Conservation (phyloP, 1,140 invertebrate genomes). For the Drosophila arawakana region DNA sequence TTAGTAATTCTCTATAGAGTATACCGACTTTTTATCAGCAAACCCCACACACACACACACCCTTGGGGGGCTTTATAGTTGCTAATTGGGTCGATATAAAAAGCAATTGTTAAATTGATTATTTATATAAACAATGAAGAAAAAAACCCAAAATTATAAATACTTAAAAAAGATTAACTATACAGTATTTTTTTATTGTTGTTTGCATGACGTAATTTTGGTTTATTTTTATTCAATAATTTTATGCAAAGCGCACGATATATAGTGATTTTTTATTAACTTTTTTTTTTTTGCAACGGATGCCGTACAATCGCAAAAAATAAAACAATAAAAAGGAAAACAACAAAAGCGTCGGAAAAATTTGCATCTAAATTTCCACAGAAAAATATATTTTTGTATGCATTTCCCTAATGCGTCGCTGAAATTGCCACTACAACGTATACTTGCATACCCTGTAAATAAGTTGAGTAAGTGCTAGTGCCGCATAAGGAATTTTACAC, state of each 20-base stretch:
- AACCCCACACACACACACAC: not conserved
- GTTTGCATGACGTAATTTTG: constrained; percentile 27
- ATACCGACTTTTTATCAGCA: constrained; percentile 20
- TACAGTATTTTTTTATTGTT: not conserved
- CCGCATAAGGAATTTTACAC: not conserved
- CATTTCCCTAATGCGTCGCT: constrained; percentile 68
- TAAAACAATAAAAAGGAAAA: constrained; percentile 61
- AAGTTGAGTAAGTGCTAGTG: constrained; percentile 7
- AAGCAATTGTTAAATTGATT: constrained; percentile 30
- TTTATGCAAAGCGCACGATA: constrained; percentile 35
- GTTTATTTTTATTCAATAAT: constrained; percentile 41
- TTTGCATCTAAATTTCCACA: constrained; percentile 70
- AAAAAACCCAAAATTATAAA: not conserved
- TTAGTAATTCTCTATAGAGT: no score
- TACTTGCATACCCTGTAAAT: constrained; percentile 21
- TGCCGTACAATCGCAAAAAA: constrained; percentile 44
- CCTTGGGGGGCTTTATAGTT: constrained; percentile 11
- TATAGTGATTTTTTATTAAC: constrained; percentile 13
- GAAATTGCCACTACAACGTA: constrained; percentile 43
- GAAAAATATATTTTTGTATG: constrained; percentile 41
- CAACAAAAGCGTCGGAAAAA: constrained; percentile 47
- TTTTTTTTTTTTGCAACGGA: constrained; percentile 32
- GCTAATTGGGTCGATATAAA: constrained; percentile 33
- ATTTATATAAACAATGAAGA: constrained; percentile 5
- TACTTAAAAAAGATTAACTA: not conserved